Evolutionary conservation across 2,113 vertebrate species (phyloP).

Genomic region (Campylomormyrus numenius): DNA sequence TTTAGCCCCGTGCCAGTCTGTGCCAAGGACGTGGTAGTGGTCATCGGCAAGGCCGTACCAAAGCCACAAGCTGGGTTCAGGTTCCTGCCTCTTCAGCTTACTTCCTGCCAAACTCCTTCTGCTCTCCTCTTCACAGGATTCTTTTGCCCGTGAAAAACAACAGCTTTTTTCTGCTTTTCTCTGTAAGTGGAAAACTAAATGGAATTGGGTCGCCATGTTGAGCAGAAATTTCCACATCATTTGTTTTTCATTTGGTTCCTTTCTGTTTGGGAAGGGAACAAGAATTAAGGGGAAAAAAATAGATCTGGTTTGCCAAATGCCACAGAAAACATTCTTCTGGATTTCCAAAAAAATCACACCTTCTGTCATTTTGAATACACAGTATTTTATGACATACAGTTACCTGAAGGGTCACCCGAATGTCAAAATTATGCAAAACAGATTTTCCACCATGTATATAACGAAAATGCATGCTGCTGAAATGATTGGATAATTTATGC

Average conservation of each 20-base stretch:
- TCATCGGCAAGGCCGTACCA: background rate
- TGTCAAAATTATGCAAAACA: background rate
- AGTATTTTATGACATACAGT: background rate
- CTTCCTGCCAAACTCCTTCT: background rate
- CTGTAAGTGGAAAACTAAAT: background rate
- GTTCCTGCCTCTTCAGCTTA: background rate
- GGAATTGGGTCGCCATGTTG: background rate
- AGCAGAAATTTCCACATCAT: background rate
- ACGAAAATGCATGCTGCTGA: background rate
- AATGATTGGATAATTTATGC: constrained; percentile 3
- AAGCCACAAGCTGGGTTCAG: background rate
- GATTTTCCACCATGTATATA: background rate
- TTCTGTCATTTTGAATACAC: background rate
- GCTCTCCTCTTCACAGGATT: background rate
- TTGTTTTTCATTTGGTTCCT: background rate
- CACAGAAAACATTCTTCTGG: background rate
- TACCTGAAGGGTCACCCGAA: background rate
- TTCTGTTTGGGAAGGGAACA: background rate
- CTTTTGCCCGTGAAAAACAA: background rate
- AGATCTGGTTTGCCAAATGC: background rate
- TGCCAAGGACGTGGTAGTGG: background rate
- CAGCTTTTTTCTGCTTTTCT: background rate
- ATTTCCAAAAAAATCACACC: background rate
- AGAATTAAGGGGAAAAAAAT: background rate
- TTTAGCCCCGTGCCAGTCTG: background rate